Percentiles rank a stretch among this genome's conserved stretches.
Evolutionary conservation across 2,888 invertebrate genomes (phyloP).

Genomic region (Cantharis nigra): DNA sequence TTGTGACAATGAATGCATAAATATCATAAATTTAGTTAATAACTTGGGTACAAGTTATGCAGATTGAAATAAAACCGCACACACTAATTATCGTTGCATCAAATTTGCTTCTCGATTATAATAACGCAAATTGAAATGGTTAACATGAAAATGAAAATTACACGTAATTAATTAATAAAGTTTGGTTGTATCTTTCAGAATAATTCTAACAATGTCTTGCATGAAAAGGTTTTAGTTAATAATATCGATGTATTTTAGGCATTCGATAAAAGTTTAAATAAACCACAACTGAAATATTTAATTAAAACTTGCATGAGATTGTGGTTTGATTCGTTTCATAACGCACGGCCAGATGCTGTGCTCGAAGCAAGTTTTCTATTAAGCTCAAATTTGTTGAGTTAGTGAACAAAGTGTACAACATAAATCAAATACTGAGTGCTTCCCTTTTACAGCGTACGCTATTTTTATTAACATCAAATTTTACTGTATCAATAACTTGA

Average conservation of each 20-base stretch:
- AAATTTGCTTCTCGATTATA: not conserved
- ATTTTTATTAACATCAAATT: constrained; percentile 44
- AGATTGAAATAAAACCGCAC: not conserved
- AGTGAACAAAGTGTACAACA: constrained; percentile 39
- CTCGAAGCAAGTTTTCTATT: constrained; percentile 25
- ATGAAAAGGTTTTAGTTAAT: not conserved
- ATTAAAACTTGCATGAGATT: constrained; percentile 25
- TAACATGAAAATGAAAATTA: not conserved
- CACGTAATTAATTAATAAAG: not conserved
- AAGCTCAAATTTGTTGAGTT: constrained; percentile 35
- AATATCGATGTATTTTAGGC: not conserved
- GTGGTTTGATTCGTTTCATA: constrained; percentile 18
- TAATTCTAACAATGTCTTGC: not conserved
- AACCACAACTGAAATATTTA: constrained; percentile 27
- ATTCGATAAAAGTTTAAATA: constrained; percentile 6
- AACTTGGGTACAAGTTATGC: not conserved
- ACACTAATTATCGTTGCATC: not conserved
- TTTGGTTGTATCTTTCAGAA: not conserved
- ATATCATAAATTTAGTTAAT: not conserved
- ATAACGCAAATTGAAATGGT: not conserved
- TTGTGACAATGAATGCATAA: not conserved
- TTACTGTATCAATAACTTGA: constrained; percentile 43
- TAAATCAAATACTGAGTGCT: constrained; percentile 41
- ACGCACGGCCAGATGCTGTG: constrained; percentile 6
- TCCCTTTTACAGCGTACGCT: constrained; percentile 36